Evolutionary conservation across 2,797 vertebrate genomes (phyloP).

Genomic region (Aeoliscus strigatus): DNA sequence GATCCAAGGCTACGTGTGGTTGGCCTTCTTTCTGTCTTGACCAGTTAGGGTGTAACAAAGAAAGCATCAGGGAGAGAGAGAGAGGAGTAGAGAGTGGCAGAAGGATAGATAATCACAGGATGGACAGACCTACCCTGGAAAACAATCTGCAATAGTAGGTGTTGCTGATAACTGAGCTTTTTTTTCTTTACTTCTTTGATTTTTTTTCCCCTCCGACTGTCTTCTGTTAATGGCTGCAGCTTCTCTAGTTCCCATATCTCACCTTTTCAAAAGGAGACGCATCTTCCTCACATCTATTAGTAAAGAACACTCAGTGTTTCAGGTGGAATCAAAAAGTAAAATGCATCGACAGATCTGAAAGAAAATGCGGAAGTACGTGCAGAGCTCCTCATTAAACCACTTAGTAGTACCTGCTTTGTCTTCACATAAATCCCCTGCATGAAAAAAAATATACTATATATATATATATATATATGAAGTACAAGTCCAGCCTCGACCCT

Average conservation of each 20-base stretch:
- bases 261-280: conserved; percentile 23
- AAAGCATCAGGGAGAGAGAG: too few relatives aligned
- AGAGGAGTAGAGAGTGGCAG: too few relatives aligned
- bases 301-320: conserved; percentile 22
- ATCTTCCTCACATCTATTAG: conserved; percentile 21
- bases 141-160: conserved; percentile 7
- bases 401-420: conserved; percentile 16
- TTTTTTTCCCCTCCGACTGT: too few relatives aligned
- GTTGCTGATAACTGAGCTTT: conserved; percentile 25
- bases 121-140: too few relatives aligned
- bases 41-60: too few relatives aligned
- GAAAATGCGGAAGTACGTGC: conserved; percentile 20
- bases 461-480: conserved; percentile 35
- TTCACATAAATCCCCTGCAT: conserved; percentile 24
- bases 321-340: conserved; percentile 16
- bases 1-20: too few relatives aligned
- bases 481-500: conserved; percentile 40
- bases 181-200: too few relatives aligned
- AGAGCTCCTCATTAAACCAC: conserved; percentile 43
- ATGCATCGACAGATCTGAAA: conserved; percentile 10
- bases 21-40: too few relatives aligned
- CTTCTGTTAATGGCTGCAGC: conserved; percentile 15
- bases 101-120: too few relatives aligned
- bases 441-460: too few relatives aligned
- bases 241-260: conserved; percentile 12